Conservation (phyloP, 2,797 vertebrate species). For the Hemitrygon akajei region DNA sequence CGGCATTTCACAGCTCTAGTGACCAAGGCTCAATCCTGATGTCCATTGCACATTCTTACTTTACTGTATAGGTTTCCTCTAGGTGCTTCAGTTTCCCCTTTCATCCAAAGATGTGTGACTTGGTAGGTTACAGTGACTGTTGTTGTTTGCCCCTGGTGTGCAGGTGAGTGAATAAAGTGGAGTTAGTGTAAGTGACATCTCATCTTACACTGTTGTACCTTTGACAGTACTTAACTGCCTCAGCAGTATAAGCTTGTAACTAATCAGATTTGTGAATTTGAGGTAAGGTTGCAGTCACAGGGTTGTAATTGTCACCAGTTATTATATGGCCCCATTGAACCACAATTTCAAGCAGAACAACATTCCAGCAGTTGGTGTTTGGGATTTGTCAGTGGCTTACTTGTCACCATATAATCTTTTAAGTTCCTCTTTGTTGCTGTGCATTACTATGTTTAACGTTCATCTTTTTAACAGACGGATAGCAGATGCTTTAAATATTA, state of each 20-base stretch:
- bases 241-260: not conserved
- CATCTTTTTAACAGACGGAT: slow-evolving; percentile 59
- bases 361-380: not conserved
- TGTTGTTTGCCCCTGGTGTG: too few species aligned
- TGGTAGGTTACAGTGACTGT: too few species aligned
- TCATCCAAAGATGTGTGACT: too few species aligned
- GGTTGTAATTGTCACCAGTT: not conserved
- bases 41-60: too few species aligned
- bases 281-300: not conserved
- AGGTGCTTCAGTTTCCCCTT: too few species aligned
- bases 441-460: not conserved
- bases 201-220: not conserved
- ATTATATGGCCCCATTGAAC: not conserved
- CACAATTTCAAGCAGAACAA: not conserved
- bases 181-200: not conserved
- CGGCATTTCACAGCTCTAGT: too few species aligned
- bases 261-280: not conserved
- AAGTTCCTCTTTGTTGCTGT: not conserved
- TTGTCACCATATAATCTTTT: not conserved
- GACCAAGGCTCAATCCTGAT: too few species aligned
- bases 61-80: too few species aligned
- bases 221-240: not conserved
- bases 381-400: not conserved
- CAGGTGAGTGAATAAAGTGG: too few species aligned
- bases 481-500: slow-evolving; percentile 89